phyloP scores from a whole-genome alignment of 2,797 vertebrate species.

The Pangasius mekongensis region DNA sequence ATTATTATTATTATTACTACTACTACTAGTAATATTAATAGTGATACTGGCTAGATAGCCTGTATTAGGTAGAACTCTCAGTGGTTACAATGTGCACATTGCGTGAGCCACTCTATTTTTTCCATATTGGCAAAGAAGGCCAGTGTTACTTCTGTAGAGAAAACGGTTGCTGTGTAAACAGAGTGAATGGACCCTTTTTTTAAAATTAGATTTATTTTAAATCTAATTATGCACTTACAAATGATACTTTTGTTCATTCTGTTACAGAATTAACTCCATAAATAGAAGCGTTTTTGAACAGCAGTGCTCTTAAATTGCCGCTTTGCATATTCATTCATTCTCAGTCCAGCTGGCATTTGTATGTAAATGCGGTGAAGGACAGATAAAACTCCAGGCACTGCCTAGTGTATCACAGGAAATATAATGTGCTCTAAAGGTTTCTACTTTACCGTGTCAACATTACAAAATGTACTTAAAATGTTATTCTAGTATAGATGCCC shows the following conservation, averaged over 20 bases:
- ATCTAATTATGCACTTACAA: background rate
- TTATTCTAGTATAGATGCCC: no score
- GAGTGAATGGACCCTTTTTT: background rate
- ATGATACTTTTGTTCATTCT: background rate
- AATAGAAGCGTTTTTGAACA: background rate
- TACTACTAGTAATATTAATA: background rate
- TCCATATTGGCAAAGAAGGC: background rate
- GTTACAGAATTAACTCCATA: background rate
- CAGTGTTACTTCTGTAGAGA: background rate
- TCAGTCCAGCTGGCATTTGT: slow-evolving; percentile 21
- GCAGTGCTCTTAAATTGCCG: background rate
- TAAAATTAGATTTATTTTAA: background rate
- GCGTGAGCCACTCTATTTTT: background rate
- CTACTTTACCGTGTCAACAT: slow-evolving; percentile 71
- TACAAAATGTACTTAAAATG: slow-evolving; percentile 64
- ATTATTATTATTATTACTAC: background rate
- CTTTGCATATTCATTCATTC: slow-evolving; percentile 36
- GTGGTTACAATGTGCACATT: background rate
- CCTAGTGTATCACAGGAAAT: background rate
- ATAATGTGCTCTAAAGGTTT: background rate
- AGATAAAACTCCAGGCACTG: background rate
- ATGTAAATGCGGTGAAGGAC: slow-evolving; percentile 6
- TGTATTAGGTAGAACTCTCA: background rate
- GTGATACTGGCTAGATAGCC: background rate
- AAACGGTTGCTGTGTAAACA: background rate